phyloP scores from a whole-genome alignment of 2,797 vertebrate species.

The Clarias platycephalus region DNA sequence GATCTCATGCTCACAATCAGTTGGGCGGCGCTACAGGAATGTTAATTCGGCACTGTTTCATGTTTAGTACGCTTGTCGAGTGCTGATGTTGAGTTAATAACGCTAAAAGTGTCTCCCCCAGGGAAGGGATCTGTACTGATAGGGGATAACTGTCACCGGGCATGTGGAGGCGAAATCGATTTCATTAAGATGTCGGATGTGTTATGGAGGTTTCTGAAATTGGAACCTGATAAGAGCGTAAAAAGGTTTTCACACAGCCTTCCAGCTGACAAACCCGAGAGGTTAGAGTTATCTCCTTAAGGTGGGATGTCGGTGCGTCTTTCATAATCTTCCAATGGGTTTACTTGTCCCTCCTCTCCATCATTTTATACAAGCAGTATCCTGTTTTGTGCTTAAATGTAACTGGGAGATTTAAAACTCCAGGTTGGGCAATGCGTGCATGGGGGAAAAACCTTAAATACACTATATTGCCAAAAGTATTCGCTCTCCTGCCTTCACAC shows the following conservation, averaged over 20 bases:
- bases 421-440: not conserved
- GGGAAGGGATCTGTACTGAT: not conserved
- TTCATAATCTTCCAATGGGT: not conserved
- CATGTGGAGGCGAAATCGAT: constrained; percentile 34
- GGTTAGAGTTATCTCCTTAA: not conserved
- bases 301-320: not conserved
- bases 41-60: not conserved
- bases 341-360: not conserved
- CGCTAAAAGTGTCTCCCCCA: not conserved
- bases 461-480: no score
- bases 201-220: constrained; percentile 21
- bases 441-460: not conserved
- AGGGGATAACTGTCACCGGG: not conserved
- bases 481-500: no score
- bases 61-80: constrained; percentile 28
- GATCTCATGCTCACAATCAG: not conserved
- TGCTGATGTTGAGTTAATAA: constrained; percentile 27
- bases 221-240: constrained; percentile 20
- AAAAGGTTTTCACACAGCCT: not conserved
- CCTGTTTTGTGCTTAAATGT: not conserved
- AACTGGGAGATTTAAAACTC: not conserved
- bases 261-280: not conserved
- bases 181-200: constrained; percentile 25
- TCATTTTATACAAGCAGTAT: not conserved
- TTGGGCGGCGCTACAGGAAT: constrained; percentile 14